Conservation (phyloP, 2,113 vertebrate species). For the Oreotrochilus melanogaster region DNA sequence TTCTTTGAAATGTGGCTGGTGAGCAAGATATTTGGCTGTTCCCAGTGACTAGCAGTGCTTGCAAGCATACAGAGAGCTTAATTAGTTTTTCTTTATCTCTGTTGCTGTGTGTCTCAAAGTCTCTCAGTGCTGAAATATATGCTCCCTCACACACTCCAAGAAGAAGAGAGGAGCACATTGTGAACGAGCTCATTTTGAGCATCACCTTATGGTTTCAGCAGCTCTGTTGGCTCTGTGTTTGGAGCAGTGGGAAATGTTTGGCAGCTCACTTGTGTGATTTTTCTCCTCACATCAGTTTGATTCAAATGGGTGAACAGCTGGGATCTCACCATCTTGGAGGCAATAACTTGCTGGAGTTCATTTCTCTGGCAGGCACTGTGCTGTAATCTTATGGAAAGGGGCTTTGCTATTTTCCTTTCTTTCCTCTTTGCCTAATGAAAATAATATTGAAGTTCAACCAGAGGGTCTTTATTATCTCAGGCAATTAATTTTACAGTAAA, state of each 20-base stretch:
- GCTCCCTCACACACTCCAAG: not conserved
- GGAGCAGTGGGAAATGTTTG: constrained; percentile 52
- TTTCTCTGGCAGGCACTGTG: constrained; percentile 33
- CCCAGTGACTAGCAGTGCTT: constrained; percentile 18
- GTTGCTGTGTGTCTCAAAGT: not conserved
- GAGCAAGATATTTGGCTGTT: constrained; percentile 40
- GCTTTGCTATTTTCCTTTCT: constrained; percentile 8
- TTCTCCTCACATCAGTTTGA: constrained; percentile 40
- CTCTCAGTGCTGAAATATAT: constrained; percentile 36
- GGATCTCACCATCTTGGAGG: constrained; percentile 56
- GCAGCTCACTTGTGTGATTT: constrained; percentile 27
- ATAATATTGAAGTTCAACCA: not conserved
- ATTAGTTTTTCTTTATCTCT: constrained; percentile 62
- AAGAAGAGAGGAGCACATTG: not conserved
- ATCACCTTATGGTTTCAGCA: constrained; percentile 60
- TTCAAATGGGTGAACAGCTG: constrained; percentile 73
- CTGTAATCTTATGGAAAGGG: not conserved
- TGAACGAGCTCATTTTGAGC: constrained; percentile 18
- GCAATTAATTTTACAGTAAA: not conserved
- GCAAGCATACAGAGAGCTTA: constrained; percentile 38
- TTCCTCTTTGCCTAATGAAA: constrained; percentile 20
- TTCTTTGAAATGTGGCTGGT: constrained; percentile 19
- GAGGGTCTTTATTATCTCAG: not conserved
- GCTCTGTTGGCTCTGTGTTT: constrained; percentile 12
- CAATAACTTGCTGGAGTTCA: constrained; percentile 25